phyloP scores from a whole-genome alignment of 2,113 vertebrate genomes.

The Choloepus hoffmanni region DNA sequence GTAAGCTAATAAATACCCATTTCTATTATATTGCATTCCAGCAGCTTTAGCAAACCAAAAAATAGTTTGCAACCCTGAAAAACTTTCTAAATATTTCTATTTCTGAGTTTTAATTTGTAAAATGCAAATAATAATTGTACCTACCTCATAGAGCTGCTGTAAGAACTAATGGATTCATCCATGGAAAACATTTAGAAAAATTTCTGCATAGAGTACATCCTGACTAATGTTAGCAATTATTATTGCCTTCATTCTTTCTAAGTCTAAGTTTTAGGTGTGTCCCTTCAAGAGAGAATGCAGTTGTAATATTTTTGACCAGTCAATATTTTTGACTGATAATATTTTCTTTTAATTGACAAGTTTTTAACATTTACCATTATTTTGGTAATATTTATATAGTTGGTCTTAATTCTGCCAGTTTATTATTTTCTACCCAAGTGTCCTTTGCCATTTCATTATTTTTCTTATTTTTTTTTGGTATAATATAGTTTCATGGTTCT shows the following conservation, averaged over 20 bases:
- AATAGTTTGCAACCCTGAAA: background rate
- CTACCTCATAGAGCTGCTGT: background rate
- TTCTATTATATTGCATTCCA: too few species aligned
- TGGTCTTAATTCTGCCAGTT: background rate
- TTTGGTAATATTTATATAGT: background rate
- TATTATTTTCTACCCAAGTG: background rate
- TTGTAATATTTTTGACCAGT: background rate
- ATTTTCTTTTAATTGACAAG: background rate
- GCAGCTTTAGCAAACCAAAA: too few species aligned
- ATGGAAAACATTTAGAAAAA: background rate
- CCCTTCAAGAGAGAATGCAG: background rate
- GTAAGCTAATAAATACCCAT: too few species aligned
- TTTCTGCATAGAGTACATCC: background rate
- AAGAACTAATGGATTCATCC: background rate
- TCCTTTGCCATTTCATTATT: background rate
- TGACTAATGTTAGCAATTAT: background rate
- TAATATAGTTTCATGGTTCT: too few species aligned
- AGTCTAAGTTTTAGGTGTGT: background rate
- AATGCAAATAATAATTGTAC: background rate
- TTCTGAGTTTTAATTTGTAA: background rate
- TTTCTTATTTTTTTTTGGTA: too few species aligned
- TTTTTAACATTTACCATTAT: background rate
- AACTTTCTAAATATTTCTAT: background rate
- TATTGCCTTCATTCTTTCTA: background rate
- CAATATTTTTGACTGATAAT: too few species aligned